Evolutionary conservation across 92 coral and sea anemone genomes (phyloP), one percentile per base, ranked within the genome.

Genomic region (Bergia puertoricense): DNA sequence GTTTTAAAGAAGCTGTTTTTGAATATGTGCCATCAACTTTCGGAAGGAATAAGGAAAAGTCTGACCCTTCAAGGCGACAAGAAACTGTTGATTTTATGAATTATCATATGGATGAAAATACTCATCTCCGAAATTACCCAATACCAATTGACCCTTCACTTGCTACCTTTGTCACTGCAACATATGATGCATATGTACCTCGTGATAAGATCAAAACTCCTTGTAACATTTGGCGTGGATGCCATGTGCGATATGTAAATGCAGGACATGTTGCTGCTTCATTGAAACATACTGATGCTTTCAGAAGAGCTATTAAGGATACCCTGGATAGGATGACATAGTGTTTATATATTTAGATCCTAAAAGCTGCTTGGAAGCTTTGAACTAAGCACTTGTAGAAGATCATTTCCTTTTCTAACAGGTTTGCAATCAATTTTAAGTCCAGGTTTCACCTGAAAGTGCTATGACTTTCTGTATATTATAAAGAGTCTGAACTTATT

Each of bases 141-240:
- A 73, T 77, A 62, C 99, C 99, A 38, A 89, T 92, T 6, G 96
- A 97, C 30, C 92, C 98, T 41, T 85, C 92, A 46, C 85, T 97
- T 45, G 98, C 91, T 2, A 93, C 90, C 66, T 97, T 97, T 93
- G 91, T 97, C 43, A 93, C 92, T 7, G 99, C 99, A 36, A 80
- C 91, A 46, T 90, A 91, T 67, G 99, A 97, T 92, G 99, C 95
- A 5, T 97, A 97, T 78, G 89, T 97, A n/a, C 99, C 99, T 7
- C 93, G 92, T 22, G 94, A 94, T 46, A 91, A 91, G 75, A 85
- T 93, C 22, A 92, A 93, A 46, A 88, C 76, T 38, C 96, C 97
- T 1, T 72, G 76, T 46, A 90, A 89, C 37, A 84, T 97, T 54
- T 97, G 99, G 99, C 95, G 91, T 40, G 98, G 96, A 9, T 92